Percentiles rank a stretch among this genome's conserved stretches.
Evolutionary conservation across 2,113 vertebrate species (phyloP).

Genomic region (Camarhynchus parvulus): DNA sequence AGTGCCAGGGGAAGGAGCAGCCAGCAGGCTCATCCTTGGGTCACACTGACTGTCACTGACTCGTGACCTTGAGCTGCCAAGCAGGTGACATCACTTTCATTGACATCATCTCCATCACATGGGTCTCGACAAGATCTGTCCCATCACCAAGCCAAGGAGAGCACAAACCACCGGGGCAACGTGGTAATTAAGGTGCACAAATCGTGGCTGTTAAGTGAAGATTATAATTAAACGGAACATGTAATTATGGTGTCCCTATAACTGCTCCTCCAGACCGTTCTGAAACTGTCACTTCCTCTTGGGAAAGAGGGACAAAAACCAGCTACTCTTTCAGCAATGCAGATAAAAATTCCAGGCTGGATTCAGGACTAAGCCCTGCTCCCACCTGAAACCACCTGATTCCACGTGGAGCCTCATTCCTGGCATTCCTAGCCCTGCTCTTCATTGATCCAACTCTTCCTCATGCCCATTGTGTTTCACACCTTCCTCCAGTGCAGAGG

Average conservation of each 20-base stretch:
- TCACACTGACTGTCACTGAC: background rate
- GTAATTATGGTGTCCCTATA: background rate
- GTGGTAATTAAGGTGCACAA: background rate
- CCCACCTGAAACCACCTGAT: background rate
- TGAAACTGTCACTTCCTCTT: background rate
- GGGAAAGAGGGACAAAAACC: background rate
- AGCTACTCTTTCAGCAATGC: background rate
- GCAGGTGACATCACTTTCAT: conserved; percentile 4
- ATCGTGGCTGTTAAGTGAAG: background rate
- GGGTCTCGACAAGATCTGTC: background rate
- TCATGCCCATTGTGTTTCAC: background rate
- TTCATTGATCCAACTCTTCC: background rate
- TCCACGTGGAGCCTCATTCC: background rate
- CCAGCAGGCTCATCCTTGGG: background rate
- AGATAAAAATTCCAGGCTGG: background rate
- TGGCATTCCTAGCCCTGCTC: background rate
- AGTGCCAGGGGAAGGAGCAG: background rate
- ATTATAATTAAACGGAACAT: background rate
- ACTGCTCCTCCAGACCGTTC: background rate
- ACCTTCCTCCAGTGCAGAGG: background rate
- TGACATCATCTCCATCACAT: background rate
- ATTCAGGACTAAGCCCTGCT: background rate
- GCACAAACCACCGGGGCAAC: background rate
- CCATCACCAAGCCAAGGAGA: background rate
- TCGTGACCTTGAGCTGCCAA: background rate